Evolutionary conservation across 2,888 invertebrate species (phyloP), one percentile per base, ranked within the genome.

Genomic region (Trichogramma dendrolimi): DNA sequence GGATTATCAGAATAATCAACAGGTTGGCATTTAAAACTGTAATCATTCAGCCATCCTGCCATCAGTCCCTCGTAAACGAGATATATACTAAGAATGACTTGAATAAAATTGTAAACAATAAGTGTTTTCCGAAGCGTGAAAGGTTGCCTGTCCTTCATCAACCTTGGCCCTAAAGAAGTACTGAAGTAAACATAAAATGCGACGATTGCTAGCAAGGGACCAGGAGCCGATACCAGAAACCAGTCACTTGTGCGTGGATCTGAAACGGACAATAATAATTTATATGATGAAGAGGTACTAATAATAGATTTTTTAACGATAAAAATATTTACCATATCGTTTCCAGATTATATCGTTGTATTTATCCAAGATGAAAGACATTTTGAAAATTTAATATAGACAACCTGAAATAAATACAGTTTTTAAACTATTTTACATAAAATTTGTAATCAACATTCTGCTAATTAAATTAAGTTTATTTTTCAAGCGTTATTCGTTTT

Each of bases 121-220:
- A 96, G 79, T 0, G 89, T 84, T 66, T 86, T 87, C 72, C 89
- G 87, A 47, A 96, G 79, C 66, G 91, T 85, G 75, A 88, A 90
- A 0, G 96, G 92, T 72, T 92, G 88, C 70, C 91, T 85, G 76
- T 94, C 85, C 65, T 87, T 86, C 96, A 97, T 97, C 71, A 89
- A 88, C 66, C 84, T 83, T 0, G 96, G 96, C 1, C 96, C 95
- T 81, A 89, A 87, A 67, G 83, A 86, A 39, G 85, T 71, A 6
- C 89, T 86, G 75, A 91, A 89, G 78, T 87, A 88, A 50, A 90
- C 74, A 73, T 91, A 92, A 46, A 85, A 77, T 3, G 81, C 82
- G 50, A 91, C 73, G 58, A 91, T 87, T 47, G 85, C 83, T 11
- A 89, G 69, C 6, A 87, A 81, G 0, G 90, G 89, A 11, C 86